Evolutionary conservation across 2,888 invertebrate species (phyloP), one percentile per base, ranked within the genome.

Genomic region (Augiades crinisus): DNA sequence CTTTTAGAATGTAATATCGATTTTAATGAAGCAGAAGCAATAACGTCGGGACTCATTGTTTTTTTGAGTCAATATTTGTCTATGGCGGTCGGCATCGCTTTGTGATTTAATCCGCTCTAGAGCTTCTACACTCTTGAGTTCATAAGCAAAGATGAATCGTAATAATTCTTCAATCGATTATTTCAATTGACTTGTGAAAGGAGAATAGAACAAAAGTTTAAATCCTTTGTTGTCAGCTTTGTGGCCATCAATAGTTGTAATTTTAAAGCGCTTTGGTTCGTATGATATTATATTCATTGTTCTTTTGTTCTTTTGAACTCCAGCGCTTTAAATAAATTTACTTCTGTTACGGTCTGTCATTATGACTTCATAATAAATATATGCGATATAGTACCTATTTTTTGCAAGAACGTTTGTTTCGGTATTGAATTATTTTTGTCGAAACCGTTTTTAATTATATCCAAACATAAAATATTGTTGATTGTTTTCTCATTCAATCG

Each of bases 61-160:
- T 88, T 83, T 83, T 78, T 76, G 62, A 87, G 86, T 90, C 89
- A 90, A 91, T 90, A 90, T 91, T 90, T 88, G 87, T 81, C 81
- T 71, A 75, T 68, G 69, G 71, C 74, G 63, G 81, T 76, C 85
- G 89, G 87, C 81, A 54, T 60, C 70, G 61, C 84, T 86, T 88
- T 89, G 82, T 81, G 68, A 62, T 70, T 61, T 57, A 43, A 86
- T 84, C 79, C 81, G 72, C 70, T 73, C 75, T 74, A 79, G 78
- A 75, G 78, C 80, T 79, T 76, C 78, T 76, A 80, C 73, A 71
- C 69, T 75, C 72, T 66, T 71, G 70, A 72, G 71, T 72, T 77
- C 75, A 70, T 68, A 72, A 65, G 67, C 70, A 67, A 83, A 78
- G 81, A 87, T 88, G 88, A 89, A 83, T 87, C 74, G 84, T 81